Base-by-base conservation (phyloP, 2,888 invertebrate genomes). In the Netelia melanura region DNA sequence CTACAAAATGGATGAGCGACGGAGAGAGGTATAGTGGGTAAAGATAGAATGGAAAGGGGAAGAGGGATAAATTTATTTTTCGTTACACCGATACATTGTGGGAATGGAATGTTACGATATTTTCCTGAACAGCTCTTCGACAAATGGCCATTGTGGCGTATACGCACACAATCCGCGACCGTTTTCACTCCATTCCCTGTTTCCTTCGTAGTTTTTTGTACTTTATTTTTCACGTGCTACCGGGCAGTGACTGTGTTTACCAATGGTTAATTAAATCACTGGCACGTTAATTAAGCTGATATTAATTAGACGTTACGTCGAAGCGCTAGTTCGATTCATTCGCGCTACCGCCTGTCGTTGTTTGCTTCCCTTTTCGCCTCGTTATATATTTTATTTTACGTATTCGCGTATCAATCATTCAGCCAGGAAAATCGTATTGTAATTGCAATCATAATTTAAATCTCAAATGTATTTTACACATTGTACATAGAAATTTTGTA, bases 231-330 rank as follows among this genome's bases (percentile, higher is more conserved):
- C 8, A 17, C 56, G 21, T 56, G n/a, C 21, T 56, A 56, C 3
- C 5, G 8, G 17, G 3, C 8, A 21, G 8, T 17, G 1, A 0
- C 14, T 56, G 17, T 56, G 56, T 56, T 58, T 58, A 21, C 58
- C 58, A 58, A 17, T 3, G 21, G 21, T 58, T 61, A 30, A 30
- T 64, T 52, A n/a, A 71, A 54, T 71, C 14, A 23, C 21, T n/a
- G 1, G 10, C 17, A 21, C 2, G 30, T 67, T 65, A 71, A 44
- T 56, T 11, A 8, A 72, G 17, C 17, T 25, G 21, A 64, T 38
- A 44, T 72, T 79, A 64, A 79, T 79, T 79, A 79, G 17, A 61
- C 23, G 30, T 17, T 17, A 30, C 70, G 61, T 38, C 23, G 11
- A 58, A 70, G 10, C 21, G 23, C 14, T 30, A 3, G 30, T 30